Evolutionary conservation across 2,797 vertebrate species (phyloP).

Genomic region (Simalia tracyae): DNA sequence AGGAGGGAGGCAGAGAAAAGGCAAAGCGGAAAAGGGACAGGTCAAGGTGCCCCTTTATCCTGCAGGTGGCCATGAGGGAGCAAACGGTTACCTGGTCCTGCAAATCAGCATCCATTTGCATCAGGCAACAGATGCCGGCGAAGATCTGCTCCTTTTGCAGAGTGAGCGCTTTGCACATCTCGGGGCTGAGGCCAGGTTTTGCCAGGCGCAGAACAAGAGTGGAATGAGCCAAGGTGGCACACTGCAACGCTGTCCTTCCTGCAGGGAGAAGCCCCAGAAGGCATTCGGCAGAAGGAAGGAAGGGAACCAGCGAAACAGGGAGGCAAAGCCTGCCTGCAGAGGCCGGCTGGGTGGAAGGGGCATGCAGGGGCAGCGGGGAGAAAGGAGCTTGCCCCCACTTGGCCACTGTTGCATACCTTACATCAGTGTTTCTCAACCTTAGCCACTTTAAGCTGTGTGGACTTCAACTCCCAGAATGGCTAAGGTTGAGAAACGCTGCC

Average conservation of each 20-base stretch:
- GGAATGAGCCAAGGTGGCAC: conserved; percentile 75
- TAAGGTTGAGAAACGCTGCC: too few species aligned
- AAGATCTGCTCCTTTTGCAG: conserved; percentile 78
- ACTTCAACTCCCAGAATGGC: too few species aligned
- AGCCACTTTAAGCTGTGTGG: too few species aligned
- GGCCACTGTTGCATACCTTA: too few species aligned
- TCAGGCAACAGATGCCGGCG: conserved; percentile 80
- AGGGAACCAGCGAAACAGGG: not conserved
- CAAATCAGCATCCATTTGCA: conserved; percentile 80
- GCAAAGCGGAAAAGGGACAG: too few species aligned
- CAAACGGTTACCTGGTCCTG: conserved; percentile 63
- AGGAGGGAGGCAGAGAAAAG: too few species aligned
- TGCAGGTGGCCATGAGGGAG: not conserved
- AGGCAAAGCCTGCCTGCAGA: too few species aligned
- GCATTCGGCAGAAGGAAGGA: rapidly evolving
- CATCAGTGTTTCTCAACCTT: too few species aligned
- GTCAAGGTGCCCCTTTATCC: too few species aligned
- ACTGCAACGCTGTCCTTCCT: conserved; percentile 82
- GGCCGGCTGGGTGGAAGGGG: too few species aligned
- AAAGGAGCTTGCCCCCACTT: too few species aligned
- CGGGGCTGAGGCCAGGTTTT: not conserved
- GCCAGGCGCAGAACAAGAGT: conserved; percentile 60
- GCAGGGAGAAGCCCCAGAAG: rapidly evolving
- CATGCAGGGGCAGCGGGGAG: too few species aligned
- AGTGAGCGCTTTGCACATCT: conserved; percentile 52